Percentiles rank a stretch among this genome's conserved stretches.
These are phyloP conservation scores for Pristionchus mayeri DNA, from an alignment of 2,888 invertebrate genomes.

Conservation along the genomic window DNA sequence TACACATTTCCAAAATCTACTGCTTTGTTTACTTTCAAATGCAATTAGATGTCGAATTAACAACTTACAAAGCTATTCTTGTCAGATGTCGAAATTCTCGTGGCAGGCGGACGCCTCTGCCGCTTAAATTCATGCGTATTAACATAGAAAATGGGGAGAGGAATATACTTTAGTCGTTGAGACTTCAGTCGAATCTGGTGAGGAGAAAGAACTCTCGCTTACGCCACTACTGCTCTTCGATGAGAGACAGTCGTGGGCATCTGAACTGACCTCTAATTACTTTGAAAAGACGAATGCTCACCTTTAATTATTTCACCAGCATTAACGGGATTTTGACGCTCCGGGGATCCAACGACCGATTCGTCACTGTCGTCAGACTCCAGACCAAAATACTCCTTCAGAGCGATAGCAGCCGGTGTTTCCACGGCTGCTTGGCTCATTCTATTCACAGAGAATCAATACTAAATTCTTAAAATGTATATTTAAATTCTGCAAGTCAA, in stretches of 20 bases:
- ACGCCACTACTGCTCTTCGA: slow-evolving; percentile 40
- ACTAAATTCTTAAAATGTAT: neutral
- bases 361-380: slow-evolving; percentile 35
- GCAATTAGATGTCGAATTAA: too few species aligned
- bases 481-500: neutral
- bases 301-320: neutral
- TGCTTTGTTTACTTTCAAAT: neutral
- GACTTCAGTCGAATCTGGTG: slow-evolving; percentile 1
- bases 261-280: neutral
- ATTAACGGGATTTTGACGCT: neutral
- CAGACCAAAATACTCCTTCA: slow-evolving; percentile 6
- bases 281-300: neutral
- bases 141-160: neutral
- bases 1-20: neutral
- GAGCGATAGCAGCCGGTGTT: neutral
- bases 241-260: neutral
- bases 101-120: slow-evolving; percentile 20
- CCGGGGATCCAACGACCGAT: neutral
- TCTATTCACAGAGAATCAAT: neutral
- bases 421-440: slow-evolving; percentile 44
- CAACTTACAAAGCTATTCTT: slow-evolving; percentile 6
- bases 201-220: slow-evolving; percentile 28
- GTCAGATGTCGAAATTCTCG: slow-evolving; percentile 9
- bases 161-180: neutral
- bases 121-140: neutral